Base-by-base conservation (phyloP, 1,140 invertebrate species). In the Drosophila hydei region DNA sequence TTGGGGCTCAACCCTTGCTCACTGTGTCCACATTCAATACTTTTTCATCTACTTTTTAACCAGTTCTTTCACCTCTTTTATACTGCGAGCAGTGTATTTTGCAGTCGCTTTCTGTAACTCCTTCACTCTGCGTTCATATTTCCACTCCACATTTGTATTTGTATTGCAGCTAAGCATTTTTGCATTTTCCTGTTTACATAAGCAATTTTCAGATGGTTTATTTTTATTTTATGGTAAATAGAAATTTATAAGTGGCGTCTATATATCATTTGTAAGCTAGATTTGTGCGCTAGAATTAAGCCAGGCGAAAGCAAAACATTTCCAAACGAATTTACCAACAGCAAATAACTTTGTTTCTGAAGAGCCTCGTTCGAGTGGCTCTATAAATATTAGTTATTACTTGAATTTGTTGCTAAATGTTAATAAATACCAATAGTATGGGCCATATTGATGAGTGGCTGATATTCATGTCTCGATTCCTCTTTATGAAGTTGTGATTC, bases 201-300 rank as follows among this genome's bases (percentile, higher is more conserved):
- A 63, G 43, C 47, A 61, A 21, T 68, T 80, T 64, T 80, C 69
- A 76, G 51, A 65, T 80, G 77, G 38, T 33, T 33, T 33, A 33
- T 42, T 38, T 38, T 54, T 67, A 71, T 80, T 51, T 59, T 80
- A 43, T 70, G 56, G 58, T 73, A 80, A 80, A 80, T 72, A 73
- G 77, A 51, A 50, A 79, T 58, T 67, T 75, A 75, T 48, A 79
- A 72, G 71, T 81, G 65, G 67, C 63, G 56, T 67, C 64, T 63
- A 61, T 79, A 62, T 69, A 80, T 80, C 63, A 75, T 67, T 60
- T 80, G 54, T 63, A 69, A 76, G 80, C 76, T 69, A 69, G 69
- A 40, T 23, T 72, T 75, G 30, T 58, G 36, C 64, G 27, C 30
- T 7, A n/a, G 21, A 56, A 25, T 40, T 40, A 55, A 21, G 18